phyloP scores from a whole-genome alignment of 2,113 vertebrate species.

The Solenodon paradoxus region DNA sequence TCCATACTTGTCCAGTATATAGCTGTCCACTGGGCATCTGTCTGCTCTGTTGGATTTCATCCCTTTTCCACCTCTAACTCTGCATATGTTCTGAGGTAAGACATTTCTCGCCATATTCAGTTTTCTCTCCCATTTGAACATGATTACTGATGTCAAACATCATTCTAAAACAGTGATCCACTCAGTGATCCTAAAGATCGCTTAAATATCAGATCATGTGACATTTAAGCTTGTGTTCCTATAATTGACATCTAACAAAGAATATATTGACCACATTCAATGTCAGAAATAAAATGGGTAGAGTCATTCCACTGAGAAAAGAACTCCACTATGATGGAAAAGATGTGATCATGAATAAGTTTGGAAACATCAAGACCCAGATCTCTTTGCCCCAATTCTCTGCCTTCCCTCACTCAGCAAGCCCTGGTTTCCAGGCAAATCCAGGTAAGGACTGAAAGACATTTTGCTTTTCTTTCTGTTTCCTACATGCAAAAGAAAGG shows the following conservation, averaged over 20 bases:
- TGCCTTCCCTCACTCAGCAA: not conserved
- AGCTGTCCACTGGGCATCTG: not conserved
- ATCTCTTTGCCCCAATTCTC: not conserved
- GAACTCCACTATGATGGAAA: not conserved
- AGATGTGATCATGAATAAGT: not conserved
- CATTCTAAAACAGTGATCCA: not conserved
- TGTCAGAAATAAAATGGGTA: not conserved
- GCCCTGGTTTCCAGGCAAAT: not conserved
- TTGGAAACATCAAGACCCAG: not conserved
- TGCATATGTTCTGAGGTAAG: not conserved
- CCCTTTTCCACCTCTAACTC: not conserved
- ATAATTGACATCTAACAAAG: not conserved
- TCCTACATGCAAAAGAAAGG: not conserved
- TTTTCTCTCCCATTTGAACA: not conserved
- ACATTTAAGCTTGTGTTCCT: not conserved
- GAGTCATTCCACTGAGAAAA: not conserved
- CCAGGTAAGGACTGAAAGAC: not conserved
- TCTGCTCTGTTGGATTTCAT: not conserved
- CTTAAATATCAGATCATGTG: slow-evolving; percentile 39
- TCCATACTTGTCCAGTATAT: not conserved
- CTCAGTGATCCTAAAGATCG: not conserved
- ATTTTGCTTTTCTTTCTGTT: slow-evolving; percentile 32
- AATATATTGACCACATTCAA: not conserved
- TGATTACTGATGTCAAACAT: not conserved
- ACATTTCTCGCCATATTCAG: not conserved